A percentile compares a stretch with the other conserved stretches of the same genome.
Evolutionary conservation across 2,888 invertebrate genomes (phyloP).

Genomic region (Allygus modestus): DNA sequence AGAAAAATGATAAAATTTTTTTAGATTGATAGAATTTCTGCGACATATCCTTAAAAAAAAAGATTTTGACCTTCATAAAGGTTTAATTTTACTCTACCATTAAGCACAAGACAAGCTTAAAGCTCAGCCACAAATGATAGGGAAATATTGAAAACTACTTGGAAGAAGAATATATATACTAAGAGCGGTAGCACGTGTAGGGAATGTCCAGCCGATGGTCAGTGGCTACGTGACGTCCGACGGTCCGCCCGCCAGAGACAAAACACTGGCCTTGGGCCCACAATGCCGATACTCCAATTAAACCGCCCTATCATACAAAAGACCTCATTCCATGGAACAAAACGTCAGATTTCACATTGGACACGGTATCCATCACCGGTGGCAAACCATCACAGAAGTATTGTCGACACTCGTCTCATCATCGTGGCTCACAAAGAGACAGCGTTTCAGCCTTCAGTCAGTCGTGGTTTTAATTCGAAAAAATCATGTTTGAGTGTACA

Average conservation of each 20-base stretch:
- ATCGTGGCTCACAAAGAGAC: neutral
- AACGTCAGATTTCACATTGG: conserved; percentile 55
- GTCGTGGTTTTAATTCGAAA: too few species aligned
- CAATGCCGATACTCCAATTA: conserved; percentile 54
- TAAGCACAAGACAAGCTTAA: too few species aligned
- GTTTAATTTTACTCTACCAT: too few species aligned
- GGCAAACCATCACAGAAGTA: conserved; percentile 24
- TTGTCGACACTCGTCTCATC: neutral
- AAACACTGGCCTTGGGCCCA: conserved; percentile 38
- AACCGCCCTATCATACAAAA: conserved; percentile 45
- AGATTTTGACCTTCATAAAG: too few species aligned
- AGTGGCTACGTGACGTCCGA: conserved; percentile 25
- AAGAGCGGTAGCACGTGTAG: neutral
- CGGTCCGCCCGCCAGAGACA: conserved; percentile 27
- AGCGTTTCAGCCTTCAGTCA: neutral
- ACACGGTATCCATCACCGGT: conserved; percentile 42
- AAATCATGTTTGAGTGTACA: too few species aligned
- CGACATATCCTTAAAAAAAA: too few species aligned
- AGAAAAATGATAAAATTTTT: too few species aligned
- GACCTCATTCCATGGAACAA: conserved; percentile 58
- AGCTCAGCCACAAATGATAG: too few species aligned
- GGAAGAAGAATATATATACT: too few species aligned
- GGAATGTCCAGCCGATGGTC: neutral
- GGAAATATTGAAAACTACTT: too few species aligned
- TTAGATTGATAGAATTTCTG: too few species aligned